These are phyloP conservation scores for Beroe forskalii DNA, from an alignment of 37 sponge, comb jelly and placozoan species.

Conservation along the genomic window DNA sequence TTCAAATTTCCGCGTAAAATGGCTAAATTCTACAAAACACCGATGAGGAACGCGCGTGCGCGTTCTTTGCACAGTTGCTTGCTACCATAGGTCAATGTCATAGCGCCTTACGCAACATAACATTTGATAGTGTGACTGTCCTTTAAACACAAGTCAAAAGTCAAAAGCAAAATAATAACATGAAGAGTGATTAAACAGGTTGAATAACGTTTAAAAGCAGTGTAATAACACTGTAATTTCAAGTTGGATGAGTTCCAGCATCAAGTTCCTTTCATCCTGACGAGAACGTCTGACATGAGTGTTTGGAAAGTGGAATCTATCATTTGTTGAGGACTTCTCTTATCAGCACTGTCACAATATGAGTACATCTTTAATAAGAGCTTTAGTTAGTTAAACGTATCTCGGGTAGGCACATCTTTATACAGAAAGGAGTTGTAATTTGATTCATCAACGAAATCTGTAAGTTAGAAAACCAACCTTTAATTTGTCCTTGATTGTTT, in stretches of 20 bases:
- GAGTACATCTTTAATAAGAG: neutral
- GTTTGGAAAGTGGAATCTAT: neutral
- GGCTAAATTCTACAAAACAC: neutral
- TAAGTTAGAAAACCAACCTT: neutral
- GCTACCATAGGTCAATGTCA: neutral
- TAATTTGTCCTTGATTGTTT: neutral
- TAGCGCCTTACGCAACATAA: neutral
- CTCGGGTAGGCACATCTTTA: neutral
- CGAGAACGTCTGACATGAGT: neutral
- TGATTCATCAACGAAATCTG: too few relatives aligned
- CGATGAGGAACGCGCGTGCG: neutral
- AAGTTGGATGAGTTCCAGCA: too few relatives aligned
- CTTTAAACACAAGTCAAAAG: neutral
- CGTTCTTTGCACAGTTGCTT: neutral
- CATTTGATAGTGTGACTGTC: neutral
- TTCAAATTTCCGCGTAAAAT: too few relatives aligned
- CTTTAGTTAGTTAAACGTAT: neutral
- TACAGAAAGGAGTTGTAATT: too few relatives aligned
- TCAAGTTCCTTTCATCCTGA: slow-evolving; percentile 49
- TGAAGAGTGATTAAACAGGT: neutral
- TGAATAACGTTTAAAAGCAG: too few relatives aligned
- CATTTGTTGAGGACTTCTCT: neutral
- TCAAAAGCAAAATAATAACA: too few relatives aligned
- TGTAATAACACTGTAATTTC: too few relatives aligned
- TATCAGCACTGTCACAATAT: neutral